Evolutionary conservation across 2,797 vertebrate genomes (phyloP).

Genomic region (Sternotherus odoratus): DNA sequence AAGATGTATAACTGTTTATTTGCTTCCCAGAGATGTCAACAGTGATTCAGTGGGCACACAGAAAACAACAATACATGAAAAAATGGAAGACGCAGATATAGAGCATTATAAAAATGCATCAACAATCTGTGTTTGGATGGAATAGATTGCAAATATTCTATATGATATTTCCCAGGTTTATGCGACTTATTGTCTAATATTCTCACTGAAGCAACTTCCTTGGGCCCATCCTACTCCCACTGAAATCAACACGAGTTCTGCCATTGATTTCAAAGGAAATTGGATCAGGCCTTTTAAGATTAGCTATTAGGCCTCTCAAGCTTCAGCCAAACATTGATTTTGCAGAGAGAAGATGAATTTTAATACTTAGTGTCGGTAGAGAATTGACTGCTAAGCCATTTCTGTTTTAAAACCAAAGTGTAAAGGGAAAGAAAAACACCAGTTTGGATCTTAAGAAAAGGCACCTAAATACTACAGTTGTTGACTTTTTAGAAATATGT

Average conservation of each 20-base stretch:
- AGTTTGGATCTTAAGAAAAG: background rate
- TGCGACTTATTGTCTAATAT: slow-evolving; percentile 28
- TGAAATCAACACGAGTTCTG: slow-evolving; percentile 49
- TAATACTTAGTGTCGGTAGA: slow-evolving; percentile 60
- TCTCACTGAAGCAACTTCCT: background rate
- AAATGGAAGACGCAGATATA: slow-evolving; percentile 10
- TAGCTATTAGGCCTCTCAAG: slow-evolving; percentile 45
- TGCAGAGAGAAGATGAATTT: slow-evolving; percentile 61
- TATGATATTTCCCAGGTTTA: slow-evolving; percentile 17
- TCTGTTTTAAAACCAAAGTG: slow-evolving; percentile 6
- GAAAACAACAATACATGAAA: background rate
- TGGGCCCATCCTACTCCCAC: background rate
- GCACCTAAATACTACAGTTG: background rate
- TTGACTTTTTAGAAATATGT: background rate
- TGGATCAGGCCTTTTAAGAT: slow-evolving; percentile 48
- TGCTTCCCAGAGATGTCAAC: background rate
- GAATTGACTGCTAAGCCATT: slow-evolving; percentile 63
- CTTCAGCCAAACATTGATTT: slow-evolving; percentile 69
- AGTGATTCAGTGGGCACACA: background rate
- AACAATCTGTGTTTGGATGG: background rate
- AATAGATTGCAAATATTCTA: background rate
- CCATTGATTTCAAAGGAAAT: slow-evolving; percentile 52
- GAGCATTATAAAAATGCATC: background rate
- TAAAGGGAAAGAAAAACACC: background rate
- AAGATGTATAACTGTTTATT: background rate